Base-by-base conservation (phyloP, 2,797 vertebrate species). In the Somateria mollissima region DNA sequence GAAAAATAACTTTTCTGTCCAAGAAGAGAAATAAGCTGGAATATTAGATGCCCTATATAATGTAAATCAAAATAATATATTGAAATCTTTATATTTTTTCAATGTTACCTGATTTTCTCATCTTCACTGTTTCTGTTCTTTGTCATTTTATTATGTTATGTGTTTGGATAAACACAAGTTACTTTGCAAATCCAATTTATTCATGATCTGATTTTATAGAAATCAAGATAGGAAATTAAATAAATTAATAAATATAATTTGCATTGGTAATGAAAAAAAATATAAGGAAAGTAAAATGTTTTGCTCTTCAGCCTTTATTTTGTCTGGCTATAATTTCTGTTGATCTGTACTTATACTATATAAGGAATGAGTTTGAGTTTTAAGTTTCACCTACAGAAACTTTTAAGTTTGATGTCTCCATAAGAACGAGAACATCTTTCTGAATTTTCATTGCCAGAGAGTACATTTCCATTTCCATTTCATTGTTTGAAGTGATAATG, bases 181-280 rank as follows among this genome's bases (percentile, higher is more conserved):
- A 87, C 84, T 87, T 45, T 84, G 30, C 89, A 74, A 95, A 92
- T 67, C 15, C 62, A 92, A 77, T 92, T 94, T 89, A 71, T 89
- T 61, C 69, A 62, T 54, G 5, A 91, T 75, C 75, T 81, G 27
- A 92, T 92, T 94, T 95, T 90, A 43, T 39, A 83, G 39, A 92
- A 69, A 86, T 30, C 17, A 65, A 82, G 22, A 8, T 21, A 88
- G 74, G 47, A 91, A 89, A 90, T 45, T 1, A 47, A n/a, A 53
- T 91, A 81, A 95, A 89, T 92, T 41, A 72, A 76, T 93, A 85
- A 58, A 28, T 34, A 37, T 10, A 3, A 43, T 28, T 70, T 83
- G 28, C 34, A 69, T 25, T 77, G 27, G 43, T 69, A 84, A 67
- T 65, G 34, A 61, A 88, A 93, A 64, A 71, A 57, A 16, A 27